Percentiles rank a stretch among this genome's conserved stretches.
These are phyloP conservation scores for Jacana jacana DNA, from an alignment of 2,113 vertebrate genomes.

Conservation along the genomic window DNA sequence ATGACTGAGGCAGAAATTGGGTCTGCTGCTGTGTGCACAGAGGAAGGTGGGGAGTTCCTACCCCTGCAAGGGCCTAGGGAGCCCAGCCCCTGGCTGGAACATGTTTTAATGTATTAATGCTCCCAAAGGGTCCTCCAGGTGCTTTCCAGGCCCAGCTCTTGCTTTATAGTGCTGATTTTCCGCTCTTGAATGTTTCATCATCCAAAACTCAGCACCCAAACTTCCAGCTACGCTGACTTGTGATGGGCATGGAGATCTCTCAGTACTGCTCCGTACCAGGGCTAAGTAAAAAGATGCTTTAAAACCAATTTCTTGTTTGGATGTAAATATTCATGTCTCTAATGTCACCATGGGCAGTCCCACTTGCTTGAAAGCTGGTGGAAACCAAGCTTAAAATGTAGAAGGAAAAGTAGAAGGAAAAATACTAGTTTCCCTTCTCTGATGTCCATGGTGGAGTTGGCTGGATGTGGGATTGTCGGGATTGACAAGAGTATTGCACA, in stretches of 20 bases:
- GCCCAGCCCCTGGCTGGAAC: not conserved
- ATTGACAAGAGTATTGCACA: not conserved
- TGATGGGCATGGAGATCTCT: not conserved
- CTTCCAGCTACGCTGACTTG: not conserved
- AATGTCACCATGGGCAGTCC: not conserved
- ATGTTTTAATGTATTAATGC: not conserved
- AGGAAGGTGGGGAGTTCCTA: not conserved
- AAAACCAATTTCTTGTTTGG: not conserved
- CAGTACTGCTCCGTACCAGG: rapidly evolving
- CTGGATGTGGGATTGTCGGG: not conserved
- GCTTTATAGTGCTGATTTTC: not conserved
- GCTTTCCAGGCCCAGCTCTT: not conserved
- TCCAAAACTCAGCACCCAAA: not conserved
- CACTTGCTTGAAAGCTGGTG: not conserved
- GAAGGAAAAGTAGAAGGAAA: not conserved
- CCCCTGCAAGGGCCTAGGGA: not conserved
- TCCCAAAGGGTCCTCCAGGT: not conserved
- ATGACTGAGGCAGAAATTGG: not conserved
- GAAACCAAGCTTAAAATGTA: not conserved
- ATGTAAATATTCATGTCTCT: not conserved
- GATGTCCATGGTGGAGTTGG: not conserved
- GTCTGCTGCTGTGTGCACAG: not conserved
- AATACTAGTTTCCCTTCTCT: not conserved
- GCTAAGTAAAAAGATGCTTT: not conserved
- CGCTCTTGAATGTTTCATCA: not conserved